A percentile compares a stretch with the other conserved stretches of the same genome.
Evolutionary conservation across 2,113 vertebrate genomes (phyloP).

Genomic region (Piprites chloris): DNA sequence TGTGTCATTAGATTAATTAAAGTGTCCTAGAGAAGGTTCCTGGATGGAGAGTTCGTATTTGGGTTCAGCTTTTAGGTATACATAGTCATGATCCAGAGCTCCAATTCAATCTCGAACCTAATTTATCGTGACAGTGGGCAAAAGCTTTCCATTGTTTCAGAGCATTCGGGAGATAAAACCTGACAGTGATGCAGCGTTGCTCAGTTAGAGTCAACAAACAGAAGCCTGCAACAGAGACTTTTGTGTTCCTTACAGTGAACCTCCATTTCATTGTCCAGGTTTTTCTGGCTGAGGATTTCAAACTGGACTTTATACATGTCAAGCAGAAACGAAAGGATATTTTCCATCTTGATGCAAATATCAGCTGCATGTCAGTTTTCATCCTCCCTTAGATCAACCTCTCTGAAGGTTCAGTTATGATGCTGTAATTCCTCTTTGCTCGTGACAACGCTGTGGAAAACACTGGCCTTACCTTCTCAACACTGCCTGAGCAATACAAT

Average conservation of each 20-base stretch:
- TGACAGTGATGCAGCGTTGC: neutral
- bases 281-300: neutral
- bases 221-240: neutral
- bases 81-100: neutral
- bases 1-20: neutral
- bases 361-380: neutral
- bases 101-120: neutral
- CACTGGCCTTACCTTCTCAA: neutral
- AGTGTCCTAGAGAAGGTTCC: no score
- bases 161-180: neutral
- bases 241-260: neutral
- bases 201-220: neutral
- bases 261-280: neutral
- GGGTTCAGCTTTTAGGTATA: neutral
- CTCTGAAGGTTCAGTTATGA: fast-evolving
- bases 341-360: neutral
- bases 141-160: neutral
- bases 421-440: neutral
- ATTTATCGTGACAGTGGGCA: neutral
- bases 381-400: neutral
- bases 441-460: neutral
- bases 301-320: neutral
- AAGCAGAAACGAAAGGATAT: neutral
- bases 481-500: neutral
- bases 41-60: neutral